Conservation (phyloP, 2,797 vertebrate genomes). For the Microctenopoma lineatum region DNA sequence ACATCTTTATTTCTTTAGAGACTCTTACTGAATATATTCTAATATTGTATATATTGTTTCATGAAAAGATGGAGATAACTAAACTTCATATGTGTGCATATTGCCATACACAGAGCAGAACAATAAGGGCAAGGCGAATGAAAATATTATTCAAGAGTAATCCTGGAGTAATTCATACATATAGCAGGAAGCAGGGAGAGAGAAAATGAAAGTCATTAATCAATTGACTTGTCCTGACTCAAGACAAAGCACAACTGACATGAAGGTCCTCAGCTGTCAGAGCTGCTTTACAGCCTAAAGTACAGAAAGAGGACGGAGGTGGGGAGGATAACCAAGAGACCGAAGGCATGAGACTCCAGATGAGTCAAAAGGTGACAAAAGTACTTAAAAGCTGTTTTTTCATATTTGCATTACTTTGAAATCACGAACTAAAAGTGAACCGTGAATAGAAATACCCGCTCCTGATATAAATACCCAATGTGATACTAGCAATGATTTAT, state of each 20-base stretch:
- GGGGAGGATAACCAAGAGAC: neutral
- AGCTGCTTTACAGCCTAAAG: conserved; percentile 34
- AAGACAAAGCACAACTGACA: conserved; percentile 54
- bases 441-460: neutral
- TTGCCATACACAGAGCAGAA: conserved; percentile 1
- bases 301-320: neutral
- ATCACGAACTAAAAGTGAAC: neutral
- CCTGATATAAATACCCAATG: too few relatives aligned
- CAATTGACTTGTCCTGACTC: conserved; percentile 47
- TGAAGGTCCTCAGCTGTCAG: conserved; percentile 51
- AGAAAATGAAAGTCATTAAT: conserved; percentile 57
- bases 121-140: neutral
- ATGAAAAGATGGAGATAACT: conserved; percentile 1
- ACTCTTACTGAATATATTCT: neutral
- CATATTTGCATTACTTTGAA: neutral
- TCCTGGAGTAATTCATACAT: conserved; percentile 13
- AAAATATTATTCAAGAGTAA: conserved; percentile 15
- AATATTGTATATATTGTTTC: neutral
- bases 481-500: too few relatives aligned
- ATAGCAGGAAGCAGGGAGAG: neutral
- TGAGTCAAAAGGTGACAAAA: neutral
- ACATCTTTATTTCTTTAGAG: neutral
- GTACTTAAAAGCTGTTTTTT: neutral
- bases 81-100: neutral
- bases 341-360: neutral